Percentiles rank a stretch among this genome's conserved stretches.
Conservation (phyloP, 2,113 vertebrate genomes). For the Myrmecobius fasciatus region DNA sequence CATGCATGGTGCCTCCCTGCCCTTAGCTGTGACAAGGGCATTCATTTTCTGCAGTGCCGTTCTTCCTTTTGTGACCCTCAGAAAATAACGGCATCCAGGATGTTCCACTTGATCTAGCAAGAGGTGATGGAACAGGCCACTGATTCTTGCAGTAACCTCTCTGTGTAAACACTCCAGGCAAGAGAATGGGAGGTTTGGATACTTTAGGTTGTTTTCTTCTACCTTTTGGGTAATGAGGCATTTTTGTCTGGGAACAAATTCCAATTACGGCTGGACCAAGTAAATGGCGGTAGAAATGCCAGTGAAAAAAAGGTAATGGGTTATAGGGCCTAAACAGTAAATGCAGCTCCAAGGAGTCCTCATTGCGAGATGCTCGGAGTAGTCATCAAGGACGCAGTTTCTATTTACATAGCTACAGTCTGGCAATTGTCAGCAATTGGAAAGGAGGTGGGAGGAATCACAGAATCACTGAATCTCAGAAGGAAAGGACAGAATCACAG, state of each 20-base stretch:
- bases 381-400: constrained; percentile 62
- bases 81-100: neutral
- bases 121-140: neutral
- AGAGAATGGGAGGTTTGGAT: neutral
- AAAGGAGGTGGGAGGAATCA: neutral
- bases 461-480: neutral
- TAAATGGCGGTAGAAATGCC: constrained; percentile 53
- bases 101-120: neutral
- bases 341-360: constrained; percentile 60
- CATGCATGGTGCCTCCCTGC: neutral
- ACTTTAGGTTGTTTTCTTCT: constrained; percentile 18
- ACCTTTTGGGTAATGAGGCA: constrained; percentile 30
- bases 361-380: constrained; percentile 52
- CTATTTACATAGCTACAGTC: constrained; percentile 52
- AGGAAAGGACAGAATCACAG: accelerated
- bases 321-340: constrained; percentile 60
- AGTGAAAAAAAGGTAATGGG: constrained; percentile 56
- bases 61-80: neutral
- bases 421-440: constrained; percentile 40
- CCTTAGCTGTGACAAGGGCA: neutral
- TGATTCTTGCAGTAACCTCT: neutral
- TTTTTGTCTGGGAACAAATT: constrained; percentile 65
- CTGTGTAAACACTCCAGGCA: neutral
- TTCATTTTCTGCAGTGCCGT: neutral
- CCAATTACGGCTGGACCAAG: constrained; percentile 50